Evolutionary conservation across 2,797 vertebrate species (phyloP), one percentile per base, ranked within the genome.

Genomic region (Phyllotis vaccarum): DNA sequence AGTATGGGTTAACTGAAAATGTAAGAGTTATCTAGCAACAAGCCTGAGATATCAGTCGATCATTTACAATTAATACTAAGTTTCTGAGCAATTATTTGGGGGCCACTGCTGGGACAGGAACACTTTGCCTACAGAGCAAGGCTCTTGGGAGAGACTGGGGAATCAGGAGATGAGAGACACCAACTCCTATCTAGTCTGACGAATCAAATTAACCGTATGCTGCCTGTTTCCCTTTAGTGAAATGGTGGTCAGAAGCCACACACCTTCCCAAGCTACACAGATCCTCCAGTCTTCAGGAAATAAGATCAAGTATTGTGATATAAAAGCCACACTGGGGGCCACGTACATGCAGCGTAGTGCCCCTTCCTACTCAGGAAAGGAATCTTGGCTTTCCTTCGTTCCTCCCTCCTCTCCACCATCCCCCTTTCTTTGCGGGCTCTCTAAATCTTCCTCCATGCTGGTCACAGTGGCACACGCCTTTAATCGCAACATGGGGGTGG

Each of bases 381-480:
- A 81, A 81, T 86, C 89, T 88, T 92, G 62, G 21, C 43, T 86
- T 95, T 87, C 66, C 54, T 43, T 81, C n/a, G 60, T 82, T 49
- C 6, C 19, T 14, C 17, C 19, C 46, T 22, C 24, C 29, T n/a
- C 31, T 1, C 62, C 29, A 13, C 82, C 12, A 12, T 3, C 64
- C 49, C 64, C 72, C 17, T 58, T 37, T 89, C 56, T 66, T 31
- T 43, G 13, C 1, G 34, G 27, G 54, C 16, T 82, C 6, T 66
- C 11, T 83, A 49, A 49, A 10, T 10, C 31, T 68, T 52, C 34
- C 34, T 86, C 34, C 46, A 24, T 52, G 31, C 76, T 31, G 16
- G 40, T 21, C 5, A 1, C 34, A 19, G 43, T 64, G 29, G 43
- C 12, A 6, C 43, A 66, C 2, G 34, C 40, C 19, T 66, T 85